These are phyloP conservation scores for Amyelois transitella DNA, from an alignment of 1,140 invertebrate genomes.

Conservation along the genomic window DNA sequence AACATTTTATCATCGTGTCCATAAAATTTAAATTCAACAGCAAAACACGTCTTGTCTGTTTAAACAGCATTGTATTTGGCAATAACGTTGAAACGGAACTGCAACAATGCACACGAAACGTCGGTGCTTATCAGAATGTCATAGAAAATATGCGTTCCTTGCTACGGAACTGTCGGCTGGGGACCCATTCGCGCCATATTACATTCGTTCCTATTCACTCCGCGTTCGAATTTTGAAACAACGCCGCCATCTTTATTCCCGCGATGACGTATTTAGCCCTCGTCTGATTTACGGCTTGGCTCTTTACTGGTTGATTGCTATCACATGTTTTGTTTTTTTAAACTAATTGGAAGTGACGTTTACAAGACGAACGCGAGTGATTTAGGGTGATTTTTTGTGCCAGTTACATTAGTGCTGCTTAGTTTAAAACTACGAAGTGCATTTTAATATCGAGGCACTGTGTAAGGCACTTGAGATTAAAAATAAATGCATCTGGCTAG, in stretches of 20 bases:
- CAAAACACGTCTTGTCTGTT: neutral
- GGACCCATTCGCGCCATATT: constrained; percentile 40
- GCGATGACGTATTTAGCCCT: constrained; percentile 52
- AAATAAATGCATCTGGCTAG: neutral
- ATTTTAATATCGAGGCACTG: neutral
- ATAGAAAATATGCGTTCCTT: constrained; percentile 31
- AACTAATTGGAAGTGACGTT: constrained; percentile 3
- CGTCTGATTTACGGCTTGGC: constrained; percentile 37
- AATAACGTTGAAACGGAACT: constrained; percentile 2
- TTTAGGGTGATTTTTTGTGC: neutral
- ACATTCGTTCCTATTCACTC: constrained; percentile 25
- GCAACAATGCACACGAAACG: constrained; percentile 15
- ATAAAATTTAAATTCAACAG: neutral
- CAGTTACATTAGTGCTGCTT: neutral
- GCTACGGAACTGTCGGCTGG: constrained; percentile 37
- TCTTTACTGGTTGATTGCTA: constrained; percentile 17
- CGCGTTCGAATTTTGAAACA: constrained; percentile 34
- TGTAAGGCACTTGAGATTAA: neutral
- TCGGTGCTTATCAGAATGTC: constrained; percentile 54
- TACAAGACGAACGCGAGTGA: neutral
- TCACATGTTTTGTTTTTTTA: constrained; percentile 10
- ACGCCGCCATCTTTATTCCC: constrained; percentile 43
- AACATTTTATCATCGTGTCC: neutral
- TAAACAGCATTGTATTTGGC: constrained; percentile 1
- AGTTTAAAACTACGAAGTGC: neutral